These are phyloP conservation scores for Patella ulyssiponensis DNA, from an alignment of 2,888 invertebrate genomes.

Conservation along the genomic window DNA sequence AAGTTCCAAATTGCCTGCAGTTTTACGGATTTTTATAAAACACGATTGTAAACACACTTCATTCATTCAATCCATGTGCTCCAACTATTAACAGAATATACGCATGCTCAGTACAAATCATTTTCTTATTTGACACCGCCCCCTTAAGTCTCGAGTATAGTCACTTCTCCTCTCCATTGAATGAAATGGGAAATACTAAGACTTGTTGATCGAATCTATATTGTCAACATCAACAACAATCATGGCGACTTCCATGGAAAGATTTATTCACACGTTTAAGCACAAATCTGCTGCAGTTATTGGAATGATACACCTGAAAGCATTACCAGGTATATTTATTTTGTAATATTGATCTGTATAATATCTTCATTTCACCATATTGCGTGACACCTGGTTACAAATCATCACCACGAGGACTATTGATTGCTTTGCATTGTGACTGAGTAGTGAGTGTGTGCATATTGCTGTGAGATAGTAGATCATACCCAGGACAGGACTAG, in stretches of 20 bases:
- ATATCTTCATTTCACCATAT: neutral
- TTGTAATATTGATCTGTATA: neutral
- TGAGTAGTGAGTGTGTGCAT: neutral
- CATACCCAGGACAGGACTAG: neutral
- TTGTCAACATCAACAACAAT: conserved; percentile 40
- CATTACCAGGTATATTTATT: conserved; percentile 78
- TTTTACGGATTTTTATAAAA: neutral
- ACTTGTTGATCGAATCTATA: neutral
- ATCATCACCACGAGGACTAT: neutral
- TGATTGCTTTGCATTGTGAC: neutral
- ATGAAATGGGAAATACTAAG: too few relatives aligned
- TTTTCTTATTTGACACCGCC: conserved; percentile 47
- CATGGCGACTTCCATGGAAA: conserved; percentile 41
- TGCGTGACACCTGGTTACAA: neutral
- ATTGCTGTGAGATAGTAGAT: too few relatives aligned
- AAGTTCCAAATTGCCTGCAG: neutral
- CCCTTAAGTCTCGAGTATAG: conserved; percentile 10
- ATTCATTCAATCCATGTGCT: conserved; percentile 4
- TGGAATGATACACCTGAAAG: conserved; percentile 82
- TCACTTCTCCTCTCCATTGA: conserved; percentile 24
- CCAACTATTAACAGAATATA: neutral
- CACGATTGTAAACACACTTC: conserved; percentile 4
- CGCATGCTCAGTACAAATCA: conserved; percentile 25
- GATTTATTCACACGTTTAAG: conserved; percentile 46
- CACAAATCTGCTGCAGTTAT: conserved; percentile 73